A percentile compares a stretch with the other conserved stretches of the same genome.
Conservation (phyloP, 2,797 vertebrate genomes). For the Megalops cyprinoides region DNA sequence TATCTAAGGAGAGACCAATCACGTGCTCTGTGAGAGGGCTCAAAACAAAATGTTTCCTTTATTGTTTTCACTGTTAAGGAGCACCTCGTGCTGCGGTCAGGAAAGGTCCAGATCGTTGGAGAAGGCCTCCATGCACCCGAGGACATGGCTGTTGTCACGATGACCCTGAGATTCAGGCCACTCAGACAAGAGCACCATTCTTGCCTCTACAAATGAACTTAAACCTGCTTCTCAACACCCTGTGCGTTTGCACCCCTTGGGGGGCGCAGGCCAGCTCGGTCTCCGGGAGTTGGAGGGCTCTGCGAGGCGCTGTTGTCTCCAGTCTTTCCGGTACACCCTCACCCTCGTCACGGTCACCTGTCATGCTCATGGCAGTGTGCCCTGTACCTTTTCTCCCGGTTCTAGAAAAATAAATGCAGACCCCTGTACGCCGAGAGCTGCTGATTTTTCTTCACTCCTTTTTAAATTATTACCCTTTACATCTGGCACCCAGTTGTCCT, state of each 20-base stretch:
- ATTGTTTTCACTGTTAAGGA: neutral
- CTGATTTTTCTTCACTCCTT: constrained; percentile 28
- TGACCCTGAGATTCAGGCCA: neutral
- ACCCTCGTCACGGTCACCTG: neutral
- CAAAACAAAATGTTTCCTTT: neutral
- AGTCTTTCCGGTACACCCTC: neutral
- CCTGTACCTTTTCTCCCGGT: no score
- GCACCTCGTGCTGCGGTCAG: neutral
- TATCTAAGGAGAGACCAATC: no score
- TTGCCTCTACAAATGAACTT: no score
- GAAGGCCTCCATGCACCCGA: neutral
- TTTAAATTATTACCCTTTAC: constrained; percentile 33
- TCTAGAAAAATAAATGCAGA: constrained; percentile 30
- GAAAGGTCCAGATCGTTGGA: neutral
- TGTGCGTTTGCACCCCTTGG: neutral
- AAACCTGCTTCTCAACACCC: no score
- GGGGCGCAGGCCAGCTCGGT: no score
- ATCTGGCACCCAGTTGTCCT: constrained; percentile 56
- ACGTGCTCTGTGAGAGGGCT: neutral
- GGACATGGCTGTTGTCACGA: neutral
- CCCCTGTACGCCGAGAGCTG: neutral
- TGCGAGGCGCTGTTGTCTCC: neutral
- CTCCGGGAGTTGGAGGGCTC: no score
- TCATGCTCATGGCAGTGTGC: neutral
- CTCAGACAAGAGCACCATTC: no score